phyloP scores from a whole-genome alignment of 1,140 invertebrate genomes.

The Cataglyphis hispanica region DNA sequence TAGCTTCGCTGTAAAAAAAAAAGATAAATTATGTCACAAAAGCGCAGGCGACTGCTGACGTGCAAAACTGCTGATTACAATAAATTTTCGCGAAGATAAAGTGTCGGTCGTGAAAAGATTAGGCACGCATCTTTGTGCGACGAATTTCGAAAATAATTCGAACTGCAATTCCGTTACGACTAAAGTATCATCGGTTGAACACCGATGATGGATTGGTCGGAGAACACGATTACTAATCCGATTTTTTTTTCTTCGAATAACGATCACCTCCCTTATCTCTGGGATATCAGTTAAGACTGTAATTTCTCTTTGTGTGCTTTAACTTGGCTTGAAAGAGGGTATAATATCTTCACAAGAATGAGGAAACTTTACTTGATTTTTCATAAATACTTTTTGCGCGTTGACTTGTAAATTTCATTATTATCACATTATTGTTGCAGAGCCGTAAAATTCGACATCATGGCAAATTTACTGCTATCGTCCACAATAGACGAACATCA shows the following conservation, averaged over 20 bases:
- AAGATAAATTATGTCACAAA: constrained; percentile 27
- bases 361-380: neutral
- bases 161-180: neutral
- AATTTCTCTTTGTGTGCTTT: neutral
- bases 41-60: neutral
- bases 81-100: constrained; percentile 14
- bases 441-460: neutral
- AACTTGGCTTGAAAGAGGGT: neutral
- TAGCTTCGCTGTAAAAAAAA: neutral
- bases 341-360: neutral
- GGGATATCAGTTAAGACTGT: neutral
- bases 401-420: neutral
- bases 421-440: neutral
- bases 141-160: neutral
- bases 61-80: constrained; percentile 22
- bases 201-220: neutral
- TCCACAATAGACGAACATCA: constrained; percentile 40
- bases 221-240: neutral
- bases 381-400: neutral
- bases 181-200: neutral
- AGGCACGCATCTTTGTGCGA: neutral
- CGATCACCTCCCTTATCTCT: neutral
- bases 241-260: neutral
- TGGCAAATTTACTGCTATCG: constrained; percentile 19
- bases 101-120: constrained; percentile 11